Evolutionary conservation across 2,113 vertebrate genomes (phyloP).

Genomic region (Catharus bicknelli): DNA sequence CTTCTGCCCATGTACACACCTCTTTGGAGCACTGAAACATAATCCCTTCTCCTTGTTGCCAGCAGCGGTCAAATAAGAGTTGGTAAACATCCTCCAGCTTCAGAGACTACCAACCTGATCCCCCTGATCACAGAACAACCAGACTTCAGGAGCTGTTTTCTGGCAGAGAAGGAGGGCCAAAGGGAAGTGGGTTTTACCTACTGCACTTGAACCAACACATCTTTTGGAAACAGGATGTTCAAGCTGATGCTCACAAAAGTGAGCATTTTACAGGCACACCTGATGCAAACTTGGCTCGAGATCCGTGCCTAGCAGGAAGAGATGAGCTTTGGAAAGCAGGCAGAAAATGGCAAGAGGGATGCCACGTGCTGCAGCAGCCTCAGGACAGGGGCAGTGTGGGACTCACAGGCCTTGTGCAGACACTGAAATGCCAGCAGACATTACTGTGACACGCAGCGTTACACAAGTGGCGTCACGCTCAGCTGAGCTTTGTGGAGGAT

Average conservation of each 20-base stretch:
- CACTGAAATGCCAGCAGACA: neutral
- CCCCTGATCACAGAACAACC: neutral
- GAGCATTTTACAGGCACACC: neutral
- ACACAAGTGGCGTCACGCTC: neutral
- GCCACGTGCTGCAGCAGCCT: neutral
- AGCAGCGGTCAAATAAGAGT: neutral
- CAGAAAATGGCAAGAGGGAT: neutral
- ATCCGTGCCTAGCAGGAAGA: neutral
- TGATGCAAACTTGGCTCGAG: neutral
- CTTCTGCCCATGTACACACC: neutral
- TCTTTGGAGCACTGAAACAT: neutral
- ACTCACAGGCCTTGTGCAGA: neutral
- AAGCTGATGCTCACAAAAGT: neutral
- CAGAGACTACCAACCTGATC: fast-evolving
- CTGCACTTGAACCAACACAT: neutral
- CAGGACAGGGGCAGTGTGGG: neutral
- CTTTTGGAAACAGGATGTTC: neutral
- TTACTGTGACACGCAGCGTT: neutral
- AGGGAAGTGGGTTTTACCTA: neutral
- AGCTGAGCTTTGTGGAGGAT: conserved; percentile 5
- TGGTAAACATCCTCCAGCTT: neutral
- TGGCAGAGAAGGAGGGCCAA: neutral
- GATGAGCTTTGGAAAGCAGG: neutral
- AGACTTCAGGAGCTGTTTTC: neutral
- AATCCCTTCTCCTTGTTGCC: neutral